Base-by-base conservation (phyloP, 2,113 vertebrate genomes). In the Gnathonemus echidnorhynchus region DNA sequence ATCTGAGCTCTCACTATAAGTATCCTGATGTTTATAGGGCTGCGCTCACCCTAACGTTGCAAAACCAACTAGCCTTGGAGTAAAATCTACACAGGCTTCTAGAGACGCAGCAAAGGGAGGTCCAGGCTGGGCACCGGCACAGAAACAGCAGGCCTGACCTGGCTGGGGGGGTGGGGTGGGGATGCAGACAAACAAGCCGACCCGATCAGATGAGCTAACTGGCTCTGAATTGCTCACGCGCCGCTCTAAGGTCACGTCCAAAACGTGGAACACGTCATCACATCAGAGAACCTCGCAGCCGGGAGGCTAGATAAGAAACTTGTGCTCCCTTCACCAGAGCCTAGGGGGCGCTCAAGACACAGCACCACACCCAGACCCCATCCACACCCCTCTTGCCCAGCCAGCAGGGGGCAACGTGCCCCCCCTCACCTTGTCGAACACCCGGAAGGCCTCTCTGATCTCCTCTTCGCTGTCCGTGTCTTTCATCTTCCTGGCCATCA, bases 401-500 rank as follows among this genome's bases (percentile, higher is more conserved):
- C 46, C 19, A 39, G 3, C 45, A 66, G 6, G 31, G 24, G 21
- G 27, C n/a, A 9, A 45, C 19, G 2, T 5, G 45, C 4, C 4
- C 48, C 39, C 88, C 31, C 74, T 50, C 89, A 98, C 97, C 96
- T 98, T 98, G 93, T 98, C 97, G 27, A 98, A 98, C 91, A 98
- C 97, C 42, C 97, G 94, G 94, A 98, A 98, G 0, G 97, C 97
- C 96, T 98, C 97, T 91, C 97, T 94, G 92, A 97, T 98, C 94
- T 98, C 97, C 93, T 98, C 97, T 94, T 98, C 97, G 0, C 97
- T 98, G 94, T 98, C 97, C 0, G 97, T 98, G 42, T 98, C 97
- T 92, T 98, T 98, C 97, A 98, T 98, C 95, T 98, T 98, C 66
- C 97, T 95, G 3, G 97, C 97, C 97, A 98, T 97, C 97, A 98